phyloP scores from a whole-genome alignment of 2,113 vertebrate species.

The Mus musculus region GRCm39 chr7:119540001-119540500 shows the following conservation, averaged over 20 bases:
- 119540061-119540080: not conserved
- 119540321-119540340: not conserved
- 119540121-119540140: not conserved
- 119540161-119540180: not conserved
- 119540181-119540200: not conserved
- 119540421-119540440: not conserved
- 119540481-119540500: not conserved
- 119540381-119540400: not conserved
- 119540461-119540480: not conserved
- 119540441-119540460: not conserved
- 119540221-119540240: fast-evolving
- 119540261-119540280: not conserved
- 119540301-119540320: not conserved
- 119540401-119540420: not conserved
- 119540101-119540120: not conserved
- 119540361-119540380: not conserved
- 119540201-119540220: not conserved
- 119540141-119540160: not conserved
- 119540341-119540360: not conserved
- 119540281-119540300: too few species aligned
- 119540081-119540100: not conserved
- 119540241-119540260: too few species aligned
- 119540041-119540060: not conserved
- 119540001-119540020: not conserved
- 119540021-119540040: not conserved